Base-by-base conservation (phyloP, 2,888 invertebrate genomes). In the Cheilosia grossa region DNA sequence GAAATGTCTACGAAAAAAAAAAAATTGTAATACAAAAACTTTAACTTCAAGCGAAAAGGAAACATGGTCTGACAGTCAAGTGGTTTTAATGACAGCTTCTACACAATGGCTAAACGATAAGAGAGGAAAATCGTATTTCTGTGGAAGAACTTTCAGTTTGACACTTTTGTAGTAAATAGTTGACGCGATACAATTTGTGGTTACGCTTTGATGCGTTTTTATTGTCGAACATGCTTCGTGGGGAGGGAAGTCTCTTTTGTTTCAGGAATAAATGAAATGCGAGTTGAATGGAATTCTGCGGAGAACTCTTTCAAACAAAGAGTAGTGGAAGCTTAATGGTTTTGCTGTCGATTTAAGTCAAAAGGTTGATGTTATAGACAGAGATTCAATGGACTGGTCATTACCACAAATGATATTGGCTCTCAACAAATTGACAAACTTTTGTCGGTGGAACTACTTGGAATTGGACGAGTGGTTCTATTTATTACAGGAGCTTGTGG, bases 21-120 rank as follows among this genome's bases (percentile, higher is more conserved):
- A 44, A 49, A 69, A 1, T 44, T 10, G n/a, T 17, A 17, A 17
- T 17, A 44, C n/a, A 44, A 44, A 44, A 44, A 44, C 13, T 42
- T 42, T 30, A 30, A 37, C 37, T 37, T 37, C 13, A 37, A 37
- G 44, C n/a, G 33, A 66, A 56, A 61, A 40, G 59, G 27, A 74
- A 61, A 67, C 67, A 74, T 59, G 54, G 30, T 37, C 40, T 81
- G 61, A 63, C 74, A 74, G 80, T 81, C 63, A 81, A 81, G 74
- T 74, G 42, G 56, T 67, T 81, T 69, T 63, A 74, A 75, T 69
- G 80, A 81, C 74, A 75, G 42, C 44, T 54, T 61, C 61, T 37
- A 73, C 49, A 78, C 67, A 80, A 80, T 54, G 24, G 66, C 58
- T 40, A 37, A 58, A 67, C 40, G 33, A 49, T 56, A 64, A 49